Conservation (phyloP, 2,797 vertebrate genomes). For the Myiotriccus ornatus region DNA sequence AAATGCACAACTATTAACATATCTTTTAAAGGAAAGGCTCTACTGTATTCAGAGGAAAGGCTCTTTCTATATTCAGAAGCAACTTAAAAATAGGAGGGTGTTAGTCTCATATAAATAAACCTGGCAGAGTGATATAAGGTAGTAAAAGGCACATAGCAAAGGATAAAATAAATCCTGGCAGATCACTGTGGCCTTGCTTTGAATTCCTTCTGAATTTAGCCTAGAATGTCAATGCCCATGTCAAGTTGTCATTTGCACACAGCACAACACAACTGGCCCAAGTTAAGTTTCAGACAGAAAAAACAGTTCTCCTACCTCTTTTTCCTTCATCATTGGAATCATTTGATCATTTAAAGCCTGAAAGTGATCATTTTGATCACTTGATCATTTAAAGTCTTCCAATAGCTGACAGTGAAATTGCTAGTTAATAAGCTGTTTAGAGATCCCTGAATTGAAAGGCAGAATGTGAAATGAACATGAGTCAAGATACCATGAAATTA, state of each 20-base stretch:
- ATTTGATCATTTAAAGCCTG: not conserved
- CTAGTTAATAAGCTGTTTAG: not conserved
- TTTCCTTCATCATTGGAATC: not conserved
- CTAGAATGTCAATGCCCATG: not conserved
- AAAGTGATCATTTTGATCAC: not conserved
- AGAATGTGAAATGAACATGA: not conserved
- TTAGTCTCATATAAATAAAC: not conserved
- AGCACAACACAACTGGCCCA: not conserved
- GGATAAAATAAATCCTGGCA: not conserved
- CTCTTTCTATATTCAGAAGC: not conserved
- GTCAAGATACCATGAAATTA: not conserved
- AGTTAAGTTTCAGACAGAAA: not conserved
- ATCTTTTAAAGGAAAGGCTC: not conserved
- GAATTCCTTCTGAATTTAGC: conserved; percentile 5
- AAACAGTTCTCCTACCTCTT: not conserved
- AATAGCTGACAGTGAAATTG: not conserved
- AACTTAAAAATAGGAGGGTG: not conserved
- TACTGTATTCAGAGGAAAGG: not conserved
- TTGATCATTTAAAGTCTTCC: not conserved
- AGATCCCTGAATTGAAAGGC: not conserved
- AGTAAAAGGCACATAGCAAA: not conserved
- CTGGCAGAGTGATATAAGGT: not conserved
- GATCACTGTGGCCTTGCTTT: not conserved
- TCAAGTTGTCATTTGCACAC: not conserved
- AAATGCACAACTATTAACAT: not conserved